Base-by-base conservation (phyloP, 2,888 invertebrate genomes). In the Heliconius charithonia region DNA sequence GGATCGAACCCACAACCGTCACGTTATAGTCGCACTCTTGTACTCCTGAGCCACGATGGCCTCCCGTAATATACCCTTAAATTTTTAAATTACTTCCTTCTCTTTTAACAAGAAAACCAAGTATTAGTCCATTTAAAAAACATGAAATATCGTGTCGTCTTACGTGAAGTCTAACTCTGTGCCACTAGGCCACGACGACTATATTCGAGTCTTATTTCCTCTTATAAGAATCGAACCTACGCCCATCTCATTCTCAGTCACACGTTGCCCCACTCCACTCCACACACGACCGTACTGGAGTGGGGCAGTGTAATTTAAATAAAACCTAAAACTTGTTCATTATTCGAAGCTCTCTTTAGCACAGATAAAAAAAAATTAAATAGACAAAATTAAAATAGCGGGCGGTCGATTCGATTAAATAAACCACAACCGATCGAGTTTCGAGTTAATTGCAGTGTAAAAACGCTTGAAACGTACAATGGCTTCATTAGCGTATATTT, bases 391-490 rank as follows among this genome's bases (percentile, higher is more conserved):
- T 63, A 74, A 79, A 74, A 67, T 67, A 73, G 67, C 45, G 22
- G 73, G 67, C 62, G 29, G 62, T 41, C 78, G 69, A 76, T 63
- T 70, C 79, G 80, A 89, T 90, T 90, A 89, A 89, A 90, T 81
- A 82, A 80, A 83, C 85, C 84, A 71, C 84, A 83, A 79, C 75
- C 76, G 88, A 88, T 86, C 84, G 76, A 81, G 82, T 82, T 82
- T 82, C 79, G 75, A 83, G 78, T 81, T 84, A 84, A 84, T 83
- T 82, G 80, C 80, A 81, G 83, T 83, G 82, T 83, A 83, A 85
- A 84, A 83, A 81, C 76, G 78, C 83, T 81, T 81, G 81, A 82
- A 84, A 84, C 82, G 75, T 79, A 85, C 85, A 85, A 85, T 84
- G 76, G 83, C 73, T 84, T 85, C 85, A 84, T 85, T 85, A 85